These are phyloP conservation scores for Molossus molossus DNA, from an alignment of 2,797 vertebrate species.

Conservation along the genomic window DNA sequence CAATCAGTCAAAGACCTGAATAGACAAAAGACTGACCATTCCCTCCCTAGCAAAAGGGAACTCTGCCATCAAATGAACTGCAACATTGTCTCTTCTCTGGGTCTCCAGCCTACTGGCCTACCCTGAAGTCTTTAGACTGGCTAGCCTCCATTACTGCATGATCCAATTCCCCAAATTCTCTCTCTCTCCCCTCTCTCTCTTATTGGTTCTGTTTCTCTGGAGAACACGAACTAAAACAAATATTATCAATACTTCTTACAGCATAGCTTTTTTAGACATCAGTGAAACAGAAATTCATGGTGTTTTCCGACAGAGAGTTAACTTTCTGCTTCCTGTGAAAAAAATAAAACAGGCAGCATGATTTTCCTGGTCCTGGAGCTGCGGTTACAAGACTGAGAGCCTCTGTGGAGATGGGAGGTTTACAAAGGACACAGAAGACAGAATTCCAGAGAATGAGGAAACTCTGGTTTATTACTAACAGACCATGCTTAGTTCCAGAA, in stretches of 20 bases:
- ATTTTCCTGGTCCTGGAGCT: not conserved
- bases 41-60: not conserved
- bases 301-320: conserved; percentile 49
- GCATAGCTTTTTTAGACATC: not conserved
- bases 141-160: not conserved
- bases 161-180: not conserved
- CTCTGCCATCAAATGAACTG: not conserved
- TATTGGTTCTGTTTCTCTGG: conserved; percentile 16
- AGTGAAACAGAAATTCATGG: not conserved
- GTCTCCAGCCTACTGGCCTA: not conserved
- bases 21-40: not conserved
- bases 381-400: not conserved
- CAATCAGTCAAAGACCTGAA: not conserved
- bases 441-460: conserved; percentile 69
- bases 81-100: not conserved
- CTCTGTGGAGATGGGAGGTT: not conserved
- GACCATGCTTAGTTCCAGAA: conserved; percentile 54
- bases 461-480: conserved; percentile 64
- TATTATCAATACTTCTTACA: not conserved
- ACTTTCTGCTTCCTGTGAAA: conserved; percentile 54
- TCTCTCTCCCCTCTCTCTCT: not conserved
- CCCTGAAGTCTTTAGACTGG: not conserved
- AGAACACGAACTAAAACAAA: conserved; percentile 1
- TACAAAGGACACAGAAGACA: conserved; percentile 48
- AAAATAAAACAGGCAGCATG: conserved; percentile 16